phyloP scores from a whole-genome alignment of 2,888 invertebrate species.

The Drosophila colorata region DNA sequence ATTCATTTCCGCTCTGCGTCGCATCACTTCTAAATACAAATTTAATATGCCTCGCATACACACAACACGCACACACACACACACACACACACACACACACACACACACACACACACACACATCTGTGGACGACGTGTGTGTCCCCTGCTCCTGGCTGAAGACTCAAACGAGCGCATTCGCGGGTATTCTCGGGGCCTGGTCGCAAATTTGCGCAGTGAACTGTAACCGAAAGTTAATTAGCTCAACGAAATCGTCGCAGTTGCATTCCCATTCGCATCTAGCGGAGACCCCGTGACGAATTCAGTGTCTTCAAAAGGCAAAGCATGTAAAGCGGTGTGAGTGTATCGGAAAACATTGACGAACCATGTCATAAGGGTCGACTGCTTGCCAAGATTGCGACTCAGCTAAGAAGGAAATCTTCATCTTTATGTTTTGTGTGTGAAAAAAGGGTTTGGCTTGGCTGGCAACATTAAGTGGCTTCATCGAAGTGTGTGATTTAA shows the following conservation, averaged over 20 bases:
- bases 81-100: conserved; percentile 1
- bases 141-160: conserved; percentile 35
- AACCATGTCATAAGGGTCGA: conserved; percentile 52
- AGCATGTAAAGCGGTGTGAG: conserved; percentile 27
- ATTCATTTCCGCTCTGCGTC: conserved; percentile 69
- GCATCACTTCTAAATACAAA: conserved; percentile 53
- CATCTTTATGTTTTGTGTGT: conserved; percentile 19
- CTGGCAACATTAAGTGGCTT: conserved; percentile 43
- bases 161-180: not conserved
- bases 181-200: conserved; percentile 26
- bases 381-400: conserved; percentile 21
- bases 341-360: conserved; percentile 33
- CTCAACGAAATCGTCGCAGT: conserved; percentile 66
- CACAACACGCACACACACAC: not conserved
- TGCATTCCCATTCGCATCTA: conserved; percentile 37
- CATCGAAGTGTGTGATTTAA: not conserved
- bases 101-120: conserved; percentile 4
- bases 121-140: conserved; percentile 36
- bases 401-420: conserved; percentile 53
- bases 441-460: conserved; percentile 46
- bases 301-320: conserved; percentile 29
- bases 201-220: conserved; percentile 74
- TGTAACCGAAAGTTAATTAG: conserved; percentile 80
- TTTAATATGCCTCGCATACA: conserved; percentile 54
- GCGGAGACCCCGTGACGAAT: conserved; percentile 52